phyloP scores from a whole-genome alignment of 2,797 vertebrate species.

The Hyperoplus immaculatus region DNA sequence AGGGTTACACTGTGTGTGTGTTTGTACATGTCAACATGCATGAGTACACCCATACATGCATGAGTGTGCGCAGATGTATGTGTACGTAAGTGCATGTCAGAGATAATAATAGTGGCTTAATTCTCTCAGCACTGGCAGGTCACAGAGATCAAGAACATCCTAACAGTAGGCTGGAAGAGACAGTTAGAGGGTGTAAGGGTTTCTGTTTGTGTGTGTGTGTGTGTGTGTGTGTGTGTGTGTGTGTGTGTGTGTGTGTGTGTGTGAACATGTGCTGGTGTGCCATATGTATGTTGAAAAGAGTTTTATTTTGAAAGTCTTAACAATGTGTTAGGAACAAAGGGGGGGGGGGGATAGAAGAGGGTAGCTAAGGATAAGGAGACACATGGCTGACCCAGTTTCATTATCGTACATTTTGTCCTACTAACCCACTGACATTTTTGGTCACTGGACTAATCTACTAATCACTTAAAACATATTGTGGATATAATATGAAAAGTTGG shows the following conservation, averaged over 20 bases:
- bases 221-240: conserved; percentile 22
- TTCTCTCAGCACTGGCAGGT: conserved; percentile 52
- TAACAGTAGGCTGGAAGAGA: conserved; percentile 55
- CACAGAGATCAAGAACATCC: conserved; percentile 65
- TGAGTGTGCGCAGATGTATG: conserved; percentile 21
- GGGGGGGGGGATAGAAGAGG: not conserved
- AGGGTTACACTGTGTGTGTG: conserved; percentile 41
- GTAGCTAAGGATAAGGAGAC: conserved; percentile 7
- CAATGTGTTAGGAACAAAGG: not conserved
- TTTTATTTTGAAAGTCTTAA: not conserved
- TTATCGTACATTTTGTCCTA: not conserved
- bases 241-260: conserved; percentile 20
- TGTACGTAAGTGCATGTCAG: conserved; percentile 46
- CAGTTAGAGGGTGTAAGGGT: conserved; percentile 57
- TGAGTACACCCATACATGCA: conserved; percentile 35
- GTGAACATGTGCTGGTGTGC: conserved; percentile 11
- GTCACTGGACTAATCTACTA: too few species aligned
- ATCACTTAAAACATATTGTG: too few species aligned
- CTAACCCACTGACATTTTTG: not conserved
- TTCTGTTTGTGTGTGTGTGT: not conserved
- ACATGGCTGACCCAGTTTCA: conserved; percentile 5
- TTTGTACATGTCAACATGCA: conserved; percentile 55
- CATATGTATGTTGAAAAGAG: not conserved
- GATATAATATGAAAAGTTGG: too few species aligned
- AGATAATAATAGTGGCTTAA: conserved; percentile 64